Percentiles rank a stretch among this genome's conserved stretches.
phyloP scores from a whole-genome alignment of 2,797 vertebrate species.

The Alcedo atthis region DNA sequence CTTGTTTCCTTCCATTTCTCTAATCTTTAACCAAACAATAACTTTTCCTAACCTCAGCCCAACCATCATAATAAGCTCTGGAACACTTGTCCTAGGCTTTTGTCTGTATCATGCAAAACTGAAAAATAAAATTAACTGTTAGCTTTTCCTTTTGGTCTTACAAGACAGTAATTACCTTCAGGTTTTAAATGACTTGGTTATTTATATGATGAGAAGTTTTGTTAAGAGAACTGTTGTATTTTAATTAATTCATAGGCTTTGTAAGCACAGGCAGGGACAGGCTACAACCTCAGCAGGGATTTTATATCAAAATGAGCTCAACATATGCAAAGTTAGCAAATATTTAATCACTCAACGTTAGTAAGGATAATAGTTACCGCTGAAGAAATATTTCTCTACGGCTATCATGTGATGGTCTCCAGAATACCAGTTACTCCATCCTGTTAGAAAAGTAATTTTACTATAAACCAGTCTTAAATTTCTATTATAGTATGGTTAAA shows the following conservation, averaged over 20 bases:
- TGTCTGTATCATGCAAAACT: not conserved
- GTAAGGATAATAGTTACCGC: not conserved
- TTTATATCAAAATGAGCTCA: not conserved
- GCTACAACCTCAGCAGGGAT: not conserved
- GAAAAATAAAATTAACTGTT: not conserved
- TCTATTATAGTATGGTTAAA: not conserved
- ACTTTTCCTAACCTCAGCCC: not conserved
- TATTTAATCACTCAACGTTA: constrained; percentile 34
- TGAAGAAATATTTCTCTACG: not conserved
- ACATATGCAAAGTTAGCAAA: not conserved
- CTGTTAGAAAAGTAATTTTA: not conserved
- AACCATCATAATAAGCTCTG: not conserved
- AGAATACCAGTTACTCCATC: not conserved
- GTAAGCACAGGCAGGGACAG: constrained; percentile 26
- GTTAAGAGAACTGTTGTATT: constrained; percentile 38
- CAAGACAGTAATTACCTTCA: constrained; percentile 35
- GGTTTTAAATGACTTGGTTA: constrained; percentile 13
- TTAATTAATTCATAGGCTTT: constrained; percentile 29
- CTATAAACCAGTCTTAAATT: not conserved
- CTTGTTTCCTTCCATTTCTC: not conserved
- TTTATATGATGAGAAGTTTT: constrained; percentile 41
- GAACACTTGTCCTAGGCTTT: constrained; percentile 38
- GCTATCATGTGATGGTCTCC: not conserved
- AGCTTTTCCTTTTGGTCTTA: not conserved
- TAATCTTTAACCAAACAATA: not conserved